Base-by-base conservation (phyloP, 2,888 invertebrate species). In the Taphrorychus bicolor region DNA sequence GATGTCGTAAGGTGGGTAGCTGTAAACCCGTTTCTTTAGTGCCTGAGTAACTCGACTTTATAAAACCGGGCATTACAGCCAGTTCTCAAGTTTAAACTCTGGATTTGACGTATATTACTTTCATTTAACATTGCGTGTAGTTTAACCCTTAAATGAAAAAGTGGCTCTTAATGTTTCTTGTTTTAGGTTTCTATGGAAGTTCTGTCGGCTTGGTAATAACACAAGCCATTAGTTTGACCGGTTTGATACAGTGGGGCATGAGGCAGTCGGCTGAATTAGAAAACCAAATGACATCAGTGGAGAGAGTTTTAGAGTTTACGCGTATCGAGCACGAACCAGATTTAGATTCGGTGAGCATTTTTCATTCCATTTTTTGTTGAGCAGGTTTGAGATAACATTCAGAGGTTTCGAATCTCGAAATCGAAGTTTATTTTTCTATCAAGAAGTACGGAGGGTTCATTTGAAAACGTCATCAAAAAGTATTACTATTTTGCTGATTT, bases 181-280 rank as follows among this genome's bases (percentile, higher is more conserved):
- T n/a, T 53, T 40, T 49, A 71, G 77, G 66, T 40, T 73, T 72
- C 56, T 72, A 77, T 14, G 84, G 84, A 11, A 84, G 85, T 9
- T 80, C 83, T 61, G 85, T 86, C 0, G 87, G 87, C 17, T 75
- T 87, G 45, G 83, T 85, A 1, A 81, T 87, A 22, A 86, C 86
- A 0, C 86, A 87, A 74, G 80, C 83, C 5, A 82, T 86, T 48
- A 81, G 82, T 1, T 76, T 87, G 5, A 82, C 83, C 19, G 84
- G 84, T 0, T 79, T 84, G 73, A 80, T 86, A 51, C 86, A 86
- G 75, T 91, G 89, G 89, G 89, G 88, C 2, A 86, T 91, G 78
- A 80, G 90, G 63, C 90, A 91, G 76, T 88, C 88, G 51, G 89
- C 90, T 0, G 90, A 91, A 77, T 74, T 87, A 22, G 87, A 87